These are phyloP conservation scores for Clarias platycephalus DNA, from an alignment of 2,797 vertebrate genomes.

Conservation along the genomic window DNA sequence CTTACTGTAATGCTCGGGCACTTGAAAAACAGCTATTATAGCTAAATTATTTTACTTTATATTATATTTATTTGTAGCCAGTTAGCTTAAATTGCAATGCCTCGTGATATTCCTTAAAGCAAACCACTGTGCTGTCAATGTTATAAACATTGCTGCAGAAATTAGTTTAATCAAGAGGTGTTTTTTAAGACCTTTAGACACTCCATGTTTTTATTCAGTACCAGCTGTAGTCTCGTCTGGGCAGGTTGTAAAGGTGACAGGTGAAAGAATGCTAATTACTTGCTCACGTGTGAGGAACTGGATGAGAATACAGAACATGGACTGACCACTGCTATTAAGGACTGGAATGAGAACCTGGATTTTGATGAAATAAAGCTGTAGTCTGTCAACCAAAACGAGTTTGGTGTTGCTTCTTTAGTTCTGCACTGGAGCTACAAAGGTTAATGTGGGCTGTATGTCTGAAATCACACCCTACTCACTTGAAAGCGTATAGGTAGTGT, in stretches of 20 bases:
- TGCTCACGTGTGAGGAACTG: slow-evolving; percentile 1
- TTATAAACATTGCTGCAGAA: background rate
- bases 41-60: background rate
- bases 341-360: background rate
- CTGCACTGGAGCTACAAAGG: background rate
- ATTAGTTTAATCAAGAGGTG: slow-evolving; percentile 1
- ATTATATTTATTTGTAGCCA: background rate
- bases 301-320: slow-evolving; percentile 15
- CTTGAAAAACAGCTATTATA: background rate
- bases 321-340: background rate
- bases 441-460: background rate
- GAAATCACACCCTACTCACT: slow-evolving; percentile 19
- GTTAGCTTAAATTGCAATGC: background rate
- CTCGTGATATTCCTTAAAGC: background rate
- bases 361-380: background rate
- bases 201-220: background rate
- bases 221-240: background rate
- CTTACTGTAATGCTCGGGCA: background rate
- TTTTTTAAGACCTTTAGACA: background rate
- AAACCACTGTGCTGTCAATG: background rate
- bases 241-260: slow-evolving; percentile 12
- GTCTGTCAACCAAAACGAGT: background rate
- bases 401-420: background rate
- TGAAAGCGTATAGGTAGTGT: background rate
- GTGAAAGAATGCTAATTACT: slow-evolving; percentile 14